Percentiles rank a stretch among this genome's conserved stretches.
Evolutionary conservation across 2,113 vertebrate species (phyloP).

Genomic region (Burhinus bistriatus): DNA sequence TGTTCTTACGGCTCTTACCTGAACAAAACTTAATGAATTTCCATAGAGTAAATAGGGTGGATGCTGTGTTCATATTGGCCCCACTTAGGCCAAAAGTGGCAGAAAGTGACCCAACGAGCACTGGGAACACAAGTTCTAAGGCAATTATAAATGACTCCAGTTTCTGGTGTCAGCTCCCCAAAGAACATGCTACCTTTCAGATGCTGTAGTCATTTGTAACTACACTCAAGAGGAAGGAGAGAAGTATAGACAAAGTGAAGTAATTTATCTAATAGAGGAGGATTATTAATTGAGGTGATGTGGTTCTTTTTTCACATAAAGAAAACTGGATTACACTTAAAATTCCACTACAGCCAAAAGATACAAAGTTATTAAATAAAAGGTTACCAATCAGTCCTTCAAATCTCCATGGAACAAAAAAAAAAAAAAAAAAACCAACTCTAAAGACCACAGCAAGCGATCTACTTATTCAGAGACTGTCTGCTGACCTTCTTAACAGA

Average conservation of each 20-base stretch:
- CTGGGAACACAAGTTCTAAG: background rate
- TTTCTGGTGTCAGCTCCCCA: background rate
- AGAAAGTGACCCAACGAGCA: background rate
- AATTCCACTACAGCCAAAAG: conserved; percentile 31
- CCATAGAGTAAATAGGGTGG: background rate
- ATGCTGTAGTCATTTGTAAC: conserved; percentile 28
- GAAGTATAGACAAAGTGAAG: conserved; percentile 28
- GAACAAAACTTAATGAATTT: background rate
- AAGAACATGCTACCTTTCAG: background rate
- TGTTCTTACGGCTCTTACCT: background rate
- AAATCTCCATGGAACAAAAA: background rate
- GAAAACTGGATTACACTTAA: conserved; percentile 31
- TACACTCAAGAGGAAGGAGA: background rate
- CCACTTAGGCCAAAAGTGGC: background rate
- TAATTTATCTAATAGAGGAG: conserved; percentile 26
- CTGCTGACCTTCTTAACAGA: conserved; percentile 55
- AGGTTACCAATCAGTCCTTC: conserved; percentile 41
- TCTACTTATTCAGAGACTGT: conserved; percentile 34
- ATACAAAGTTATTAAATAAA: conserved; percentile 53
- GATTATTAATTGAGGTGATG: conserved; percentile 30
- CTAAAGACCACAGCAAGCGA: background rate
- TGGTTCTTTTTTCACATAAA: background rate
- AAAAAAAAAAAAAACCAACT: background rate
- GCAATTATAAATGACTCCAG: background rate
- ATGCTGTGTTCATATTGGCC: background rate